Conservation (phyloP, 2,888 invertebrate species). For the Eristalis arbustorum region DNA sequence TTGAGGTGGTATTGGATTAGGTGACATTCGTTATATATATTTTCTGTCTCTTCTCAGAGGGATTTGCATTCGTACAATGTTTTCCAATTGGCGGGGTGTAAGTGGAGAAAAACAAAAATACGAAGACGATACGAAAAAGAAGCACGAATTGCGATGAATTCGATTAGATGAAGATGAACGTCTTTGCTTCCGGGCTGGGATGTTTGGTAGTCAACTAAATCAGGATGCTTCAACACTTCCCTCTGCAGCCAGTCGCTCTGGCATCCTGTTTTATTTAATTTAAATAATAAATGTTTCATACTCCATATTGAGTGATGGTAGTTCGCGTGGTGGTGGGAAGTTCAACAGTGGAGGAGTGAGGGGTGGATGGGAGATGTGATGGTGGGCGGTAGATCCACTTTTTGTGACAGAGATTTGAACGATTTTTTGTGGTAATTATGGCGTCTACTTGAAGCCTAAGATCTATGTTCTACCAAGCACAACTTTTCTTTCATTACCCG, state of each 20-base stretch:
- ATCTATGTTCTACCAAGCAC: too few species aligned
- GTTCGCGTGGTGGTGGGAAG: background rate
- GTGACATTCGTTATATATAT: constrained; percentile 37
- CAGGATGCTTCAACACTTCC: constrained; percentile 54
- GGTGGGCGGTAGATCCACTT: background rate
- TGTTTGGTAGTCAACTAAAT: constrained; percentile 48
- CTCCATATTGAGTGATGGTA: background rate
- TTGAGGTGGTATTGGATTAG: constrained; percentile 41
- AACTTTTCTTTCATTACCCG: too few species aligned
- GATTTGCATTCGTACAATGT: constrained; percentile 35
- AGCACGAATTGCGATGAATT: constrained; percentile 48
- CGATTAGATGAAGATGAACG: constrained; percentile 30
- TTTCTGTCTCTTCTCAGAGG: background rate
- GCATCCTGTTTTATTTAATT: constrained; percentile 47
- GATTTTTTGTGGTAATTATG: too few species aligned
- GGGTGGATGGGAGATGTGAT: too few species aligned
- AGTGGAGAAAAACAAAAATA: background rate
- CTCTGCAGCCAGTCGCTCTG: constrained; percentile 25
- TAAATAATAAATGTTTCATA: constrained; percentile 1
- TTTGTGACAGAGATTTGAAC: too few species aligned
- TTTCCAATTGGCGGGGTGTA: background rate
- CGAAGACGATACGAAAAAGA: constrained; percentile 4
- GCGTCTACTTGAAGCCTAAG: too few species aligned
- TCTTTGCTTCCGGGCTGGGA: constrained; percentile 47
- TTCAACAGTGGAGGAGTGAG: background rate